These are phyloP conservation scores for Melanostoma scalare DNA, from an alignment of 2,888 invertebrate species.

Conservation along the genomic window DNA sequence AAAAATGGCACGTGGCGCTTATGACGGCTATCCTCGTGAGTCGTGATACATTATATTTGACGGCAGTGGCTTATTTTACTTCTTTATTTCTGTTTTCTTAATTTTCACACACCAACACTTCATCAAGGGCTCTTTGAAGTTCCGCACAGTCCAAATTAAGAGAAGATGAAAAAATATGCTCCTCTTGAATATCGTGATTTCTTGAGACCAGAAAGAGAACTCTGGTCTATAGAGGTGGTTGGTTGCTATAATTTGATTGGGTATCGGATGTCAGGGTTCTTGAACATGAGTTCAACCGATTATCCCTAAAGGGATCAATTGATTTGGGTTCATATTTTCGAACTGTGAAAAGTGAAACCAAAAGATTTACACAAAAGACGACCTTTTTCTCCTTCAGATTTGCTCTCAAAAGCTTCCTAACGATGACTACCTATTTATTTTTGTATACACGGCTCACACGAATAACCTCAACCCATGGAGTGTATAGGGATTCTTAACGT, in stretches of 20 bases:
- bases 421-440: too few relatives aligned
- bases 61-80: background rate
- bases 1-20: constrained; percentile 12
- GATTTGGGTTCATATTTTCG: constrained; percentile 24
- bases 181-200: background rate
- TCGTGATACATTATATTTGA: constrained; percentile 18
- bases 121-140: background rate
- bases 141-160: too few relatives aligned
- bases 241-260: constrained; percentile 14
- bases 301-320: constrained; percentile 19
- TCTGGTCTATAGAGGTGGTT: background rate
- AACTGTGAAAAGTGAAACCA: constrained; percentile 26
- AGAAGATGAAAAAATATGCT: background rate
- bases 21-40: background rate
- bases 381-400: constrained; percentile 8
- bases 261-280: constrained; percentile 48
- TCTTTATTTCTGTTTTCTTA: background rate
- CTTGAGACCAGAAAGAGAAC: background rate
- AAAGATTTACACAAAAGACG: background rate
- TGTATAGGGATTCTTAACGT: too few relatives aligned
- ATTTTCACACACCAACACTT: constrained; percentile 29
- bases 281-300: constrained; percentile 31
- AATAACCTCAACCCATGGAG: too few relatives aligned
- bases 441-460: background rate
- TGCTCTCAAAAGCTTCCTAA: background rate